Evolutionary conservation across 2,888 invertebrate species (phyloP).

Genomic region (Quadroppia sp.): DNA sequence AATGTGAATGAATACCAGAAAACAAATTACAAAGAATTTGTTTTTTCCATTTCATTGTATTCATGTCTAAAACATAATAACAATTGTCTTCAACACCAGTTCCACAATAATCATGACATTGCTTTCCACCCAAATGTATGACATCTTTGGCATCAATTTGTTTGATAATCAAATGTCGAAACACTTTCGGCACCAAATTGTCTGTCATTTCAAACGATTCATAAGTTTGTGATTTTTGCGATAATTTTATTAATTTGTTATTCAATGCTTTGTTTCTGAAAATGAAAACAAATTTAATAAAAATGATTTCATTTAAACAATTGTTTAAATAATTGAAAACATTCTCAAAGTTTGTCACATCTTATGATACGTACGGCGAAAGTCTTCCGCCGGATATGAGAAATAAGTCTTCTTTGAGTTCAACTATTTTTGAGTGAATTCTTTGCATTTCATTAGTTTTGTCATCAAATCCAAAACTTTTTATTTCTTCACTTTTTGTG

Average conservation of each 20-base stretch:
- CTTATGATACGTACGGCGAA: conserved; percentile 30
- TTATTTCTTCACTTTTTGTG: not conserved
- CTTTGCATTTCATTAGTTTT: not conserved
- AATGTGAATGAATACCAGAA: conserved; percentile 25
- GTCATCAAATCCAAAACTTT: not conserved
- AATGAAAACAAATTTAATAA: too few relatives aligned
- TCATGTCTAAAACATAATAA: conserved; percentile 33
- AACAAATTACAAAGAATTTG: not conserved
- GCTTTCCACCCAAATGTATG: conserved; percentile 35
- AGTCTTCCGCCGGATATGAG: conserved; percentile 34
- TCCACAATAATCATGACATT: not conserved
- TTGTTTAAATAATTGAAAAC: too few relatives aligned
- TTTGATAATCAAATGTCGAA: conserved; percentile 15
- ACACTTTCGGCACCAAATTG: not conserved
- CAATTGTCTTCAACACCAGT: conserved; percentile 1
- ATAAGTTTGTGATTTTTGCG: not conserved
- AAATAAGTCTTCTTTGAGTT: conserved; percentile 8
- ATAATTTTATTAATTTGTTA: conserved; percentile 9
- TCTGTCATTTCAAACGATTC: too few relatives aligned
- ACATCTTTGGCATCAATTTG: not conserved
- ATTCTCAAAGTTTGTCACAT: too few relatives aligned
- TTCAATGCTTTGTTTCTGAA: not conserved
- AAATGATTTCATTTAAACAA: too few relatives aligned
- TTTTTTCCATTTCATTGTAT: conserved; percentile 1
- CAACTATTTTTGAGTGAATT: conserved; percentile 35